Conservation (phyloP, 2,888 invertebrate genomes). For the Odontocolon sp. region DNA sequence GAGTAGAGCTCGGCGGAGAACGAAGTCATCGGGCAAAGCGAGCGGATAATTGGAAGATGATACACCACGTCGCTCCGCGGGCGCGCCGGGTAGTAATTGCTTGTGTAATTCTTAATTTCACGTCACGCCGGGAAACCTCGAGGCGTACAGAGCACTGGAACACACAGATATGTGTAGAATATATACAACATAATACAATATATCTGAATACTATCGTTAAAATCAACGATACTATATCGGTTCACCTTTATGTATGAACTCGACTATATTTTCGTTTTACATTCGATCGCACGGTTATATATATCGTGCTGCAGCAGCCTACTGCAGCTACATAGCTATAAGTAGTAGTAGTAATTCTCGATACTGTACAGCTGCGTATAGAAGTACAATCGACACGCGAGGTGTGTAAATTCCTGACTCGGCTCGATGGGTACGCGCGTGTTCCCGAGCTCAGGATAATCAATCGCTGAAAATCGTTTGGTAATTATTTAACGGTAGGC, state of each 20-base stretch:
- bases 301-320: not conserved
- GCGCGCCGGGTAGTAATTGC: conserved; percentile 75
- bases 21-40: conserved; percentile 67
- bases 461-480: conserved; percentile 50
- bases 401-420: not conserved
- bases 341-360: not conserved
- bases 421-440: conserved; percentile 22
- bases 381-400: not conserved
- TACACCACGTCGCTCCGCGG: conserved; percentile 75
- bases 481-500: conserved; percentile 47
- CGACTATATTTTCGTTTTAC: not conserved
- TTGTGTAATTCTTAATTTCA: conserved; percentile 79
- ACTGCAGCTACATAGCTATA: not conserved
- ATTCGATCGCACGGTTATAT: conserved; percentile 18
- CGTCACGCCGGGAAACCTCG: conserved; percentile 75
- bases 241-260: not conserved
- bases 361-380: too few species aligned
- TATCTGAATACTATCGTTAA: not conserved
- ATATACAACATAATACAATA: conserved; percentile 13
- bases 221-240: not conserved
- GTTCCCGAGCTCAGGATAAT: conserved; percentile 19
- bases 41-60: conserved; percentile 77
- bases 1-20: conserved; percentile 56
- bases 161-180: conserved; percentile 24
- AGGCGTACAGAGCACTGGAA: conserved; percentile 56